Conservation (phyloP, 2,113 vertebrate species). For the Microtus montanus region DNA sequence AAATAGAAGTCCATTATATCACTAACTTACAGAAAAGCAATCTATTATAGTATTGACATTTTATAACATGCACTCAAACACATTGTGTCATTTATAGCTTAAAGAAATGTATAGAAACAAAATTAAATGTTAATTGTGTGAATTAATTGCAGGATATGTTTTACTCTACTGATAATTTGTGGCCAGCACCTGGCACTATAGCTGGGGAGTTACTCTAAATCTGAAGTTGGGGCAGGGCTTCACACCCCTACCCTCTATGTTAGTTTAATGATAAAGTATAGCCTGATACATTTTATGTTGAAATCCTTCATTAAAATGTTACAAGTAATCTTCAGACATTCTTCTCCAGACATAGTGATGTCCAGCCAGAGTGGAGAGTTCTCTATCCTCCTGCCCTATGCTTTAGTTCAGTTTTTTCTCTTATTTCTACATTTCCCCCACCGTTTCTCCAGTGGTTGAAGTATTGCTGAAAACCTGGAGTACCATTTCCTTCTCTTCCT, state of each 20-base stretch:
- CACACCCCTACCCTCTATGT: too few relatives aligned
- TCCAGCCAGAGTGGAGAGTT: background rate
- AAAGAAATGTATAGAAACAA: background rate
- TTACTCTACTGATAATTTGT: background rate
- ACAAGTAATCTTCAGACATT: background rate
- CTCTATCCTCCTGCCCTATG: background rate
- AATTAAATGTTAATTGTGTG: background rate
- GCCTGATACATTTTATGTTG: background rate
- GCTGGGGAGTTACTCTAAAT: background rate
- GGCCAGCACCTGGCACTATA: background rate
- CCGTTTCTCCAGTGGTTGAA: background rate
- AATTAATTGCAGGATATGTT: background rate
- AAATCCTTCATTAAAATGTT: background rate
- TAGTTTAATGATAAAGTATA: background rate
- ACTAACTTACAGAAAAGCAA: background rate
- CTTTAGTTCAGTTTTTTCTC: background rate
- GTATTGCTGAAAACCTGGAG: background rate
- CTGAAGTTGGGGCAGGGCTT: background rate
- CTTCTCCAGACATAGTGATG: background rate
- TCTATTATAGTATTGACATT: background rate
- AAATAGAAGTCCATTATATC: background rate
- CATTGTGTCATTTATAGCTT: background rate
- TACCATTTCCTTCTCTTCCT: background rate
- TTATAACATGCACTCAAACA: background rate
- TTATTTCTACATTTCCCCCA: background rate